Percentiles rank a stretch among this genome's conserved stretches.
These are phyloP conservation scores for Siniperca scherzeri DNA, from an alignment of 2,797 vertebrate genomes.

Conservation along the genomic window DNA sequence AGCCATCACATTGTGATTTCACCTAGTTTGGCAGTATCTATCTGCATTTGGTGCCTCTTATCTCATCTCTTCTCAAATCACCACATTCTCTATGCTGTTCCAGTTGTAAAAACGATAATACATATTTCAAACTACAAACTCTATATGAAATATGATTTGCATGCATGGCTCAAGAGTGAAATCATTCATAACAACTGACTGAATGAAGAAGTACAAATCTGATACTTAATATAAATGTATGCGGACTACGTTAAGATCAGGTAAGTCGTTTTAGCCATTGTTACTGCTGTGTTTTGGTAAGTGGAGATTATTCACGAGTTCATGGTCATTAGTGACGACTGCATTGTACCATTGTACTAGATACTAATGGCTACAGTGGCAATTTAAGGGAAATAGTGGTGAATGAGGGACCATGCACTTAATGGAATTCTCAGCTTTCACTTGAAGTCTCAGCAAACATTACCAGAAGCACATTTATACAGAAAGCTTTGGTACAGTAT, in stretches of 20 bases:
- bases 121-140: slow-evolving; percentile 23
- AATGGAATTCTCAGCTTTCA: slow-evolving; percentile 45
- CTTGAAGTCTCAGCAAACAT: slow-evolving; percentile 11
- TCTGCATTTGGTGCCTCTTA: slow-evolving; percentile 34
- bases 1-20: slow-evolving; percentile 71
- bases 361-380: slow-evolving; percentile 37
- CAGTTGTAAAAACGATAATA: slow-evolving; percentile 21
- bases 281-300: slow-evolving; percentile 36
- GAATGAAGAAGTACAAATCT: background rate
- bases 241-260: background rate
- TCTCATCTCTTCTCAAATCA: slow-evolving; percentile 32
- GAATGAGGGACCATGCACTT: slow-evolving; percentile 41
- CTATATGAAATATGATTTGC: slow-evolving; percentile 3
- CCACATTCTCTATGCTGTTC: slow-evolving; percentile 11
- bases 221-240: background rate
- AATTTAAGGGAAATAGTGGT: slow-evolving; percentile 30
- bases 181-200: background rate
- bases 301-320: slow-evolving; percentile 46
- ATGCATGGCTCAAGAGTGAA: slow-evolving; percentile 1
- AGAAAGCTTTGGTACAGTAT: background rate
- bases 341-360: slow-evolving; percentile 34
- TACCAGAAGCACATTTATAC: slow-evolving; percentile 10
- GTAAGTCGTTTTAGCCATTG: slow-evolving; percentile 25
- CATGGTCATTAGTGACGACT: slow-evolving; percentile 25
- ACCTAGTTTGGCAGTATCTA: slow-evolving; percentile 52